A percentile compares a stretch with the other conserved stretches of the same genome.
phyloP scores from a whole-genome alignment of 2,113 vertebrate species.

The Melanerpes aurifrons region DNA sequence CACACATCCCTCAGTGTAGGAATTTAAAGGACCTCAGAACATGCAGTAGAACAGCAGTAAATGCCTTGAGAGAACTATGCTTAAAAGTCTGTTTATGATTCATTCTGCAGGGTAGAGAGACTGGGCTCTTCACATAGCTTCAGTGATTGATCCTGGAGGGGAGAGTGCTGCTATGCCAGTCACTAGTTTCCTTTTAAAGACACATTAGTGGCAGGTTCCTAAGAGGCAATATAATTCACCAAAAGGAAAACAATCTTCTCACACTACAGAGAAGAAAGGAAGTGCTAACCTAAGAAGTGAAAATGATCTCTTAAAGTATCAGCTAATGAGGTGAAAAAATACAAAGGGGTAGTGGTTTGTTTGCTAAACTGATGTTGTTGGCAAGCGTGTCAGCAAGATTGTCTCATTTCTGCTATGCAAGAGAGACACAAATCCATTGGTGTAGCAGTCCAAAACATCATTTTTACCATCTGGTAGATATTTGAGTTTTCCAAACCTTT shows the following conservation, averaged over 20 bases:
- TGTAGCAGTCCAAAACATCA: not conserved
- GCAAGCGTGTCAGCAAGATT: not conserved
- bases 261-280: not conserved
- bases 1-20: not conserved
- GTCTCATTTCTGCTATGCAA: not conserved
- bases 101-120: not conserved
- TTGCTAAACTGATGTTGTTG: not conserved
- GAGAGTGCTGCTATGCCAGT: not conserved
- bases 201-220: not conserved
- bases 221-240: not conserved
- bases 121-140: not conserved
- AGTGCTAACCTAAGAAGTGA: not conserved
- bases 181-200: not conserved
- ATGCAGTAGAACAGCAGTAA: not conserved
- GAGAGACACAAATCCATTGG: not conserved
- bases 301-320: not conserved
- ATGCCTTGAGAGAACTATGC: not conserved
- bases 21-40: constrained; percentile 19
- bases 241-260: not conserved
- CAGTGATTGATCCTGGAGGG: not conserved
- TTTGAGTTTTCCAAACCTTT: not conserved
- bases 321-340: not conserved
- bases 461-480: not conserved
- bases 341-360: not conserved
- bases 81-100: not conserved